Conservation (phyloP, 2,888 invertebrate species). For the Conops quadrifasciatus region DNA sequence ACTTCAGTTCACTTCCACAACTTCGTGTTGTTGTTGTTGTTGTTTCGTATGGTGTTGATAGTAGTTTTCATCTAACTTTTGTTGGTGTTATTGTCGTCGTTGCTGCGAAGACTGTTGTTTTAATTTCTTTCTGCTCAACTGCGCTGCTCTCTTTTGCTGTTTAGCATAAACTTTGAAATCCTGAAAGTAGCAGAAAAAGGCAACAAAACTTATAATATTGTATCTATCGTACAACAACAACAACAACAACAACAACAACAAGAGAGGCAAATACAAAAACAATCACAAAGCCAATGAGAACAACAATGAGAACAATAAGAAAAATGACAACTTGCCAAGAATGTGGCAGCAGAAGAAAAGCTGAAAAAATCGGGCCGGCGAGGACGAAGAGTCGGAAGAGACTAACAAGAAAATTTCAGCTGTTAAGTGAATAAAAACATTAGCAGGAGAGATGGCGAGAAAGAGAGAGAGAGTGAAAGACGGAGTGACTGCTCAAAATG, state of each 20-base stretch:
- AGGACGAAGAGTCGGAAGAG: too few relatives aligned
- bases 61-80: neutral
- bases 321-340: too few relatives aligned
- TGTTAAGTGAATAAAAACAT: slow-evolving; percentile 21
- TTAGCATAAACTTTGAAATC: slow-evolving; percentile 29
- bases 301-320: neutral
- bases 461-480: slow-evolving; percentile 1
- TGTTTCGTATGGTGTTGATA: neutral
- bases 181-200: slow-evolving; percentile 3
- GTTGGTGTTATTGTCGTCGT: too few relatives aligned
- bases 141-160: neutral
- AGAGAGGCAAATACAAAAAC: neutral
- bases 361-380: neutral
- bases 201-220: neutral
- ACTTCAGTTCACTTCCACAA: neutral
- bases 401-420: slow-evolving; percentile 11
- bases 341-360: neutral
- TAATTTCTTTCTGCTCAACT: neutral
- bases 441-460: neutral
- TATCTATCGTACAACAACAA: neutral
- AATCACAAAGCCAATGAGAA: neutral
- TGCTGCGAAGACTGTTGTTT: neutral
- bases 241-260: slow-evolving; percentile 11
- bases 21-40: slow-evolving; percentile 4
- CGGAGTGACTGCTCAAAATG: neutral